Evolutionary conservation across 2,113 vertebrate species (phyloP), one percentile per base, ranked within the genome.

Genomic region (Suricata suricatta): DNA sequence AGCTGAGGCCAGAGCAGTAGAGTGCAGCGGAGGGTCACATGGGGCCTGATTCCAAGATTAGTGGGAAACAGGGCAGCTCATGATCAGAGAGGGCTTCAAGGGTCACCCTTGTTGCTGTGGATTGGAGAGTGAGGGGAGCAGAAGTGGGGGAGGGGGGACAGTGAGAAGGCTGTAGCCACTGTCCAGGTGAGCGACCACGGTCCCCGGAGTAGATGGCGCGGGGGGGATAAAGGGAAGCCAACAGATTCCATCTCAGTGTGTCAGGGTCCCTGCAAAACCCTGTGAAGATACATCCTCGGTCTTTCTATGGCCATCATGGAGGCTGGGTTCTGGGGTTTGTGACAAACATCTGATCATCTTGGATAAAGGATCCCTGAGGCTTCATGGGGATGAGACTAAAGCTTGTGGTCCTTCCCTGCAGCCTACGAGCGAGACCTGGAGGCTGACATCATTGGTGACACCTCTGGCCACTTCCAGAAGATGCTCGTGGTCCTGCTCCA

Each of bases 401-500:
- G 7, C 71, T 25, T 29, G 7, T 54, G 4, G 29, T 94, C 52
- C 19, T 95, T 90, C 66, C 23, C 64, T 86, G 29, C 98, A 99
- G 99, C 99, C 29, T 99, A 99, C 0, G 99, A 98, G 71, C 98
- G 98, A 27, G 99, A 99, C 95, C 98, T 99, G 63, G 99, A 99
- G 97, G 98, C 99, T 47, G 99, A 99, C 25, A 6, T 99, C 0
- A 93, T 99, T 2, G 98, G 97, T 4, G 99, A 99, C 95, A 99
- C 99, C 0, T 99, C 99, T 0, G 99, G 99, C 79, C 99, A 99
- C 97, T 99, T 99, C 98, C 99, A 99, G 98, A 99, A 99, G 99
- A 99, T 99, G 99, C 99, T 99, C 0, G 81, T 99, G 21, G 99
- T 99, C 97, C 98, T 99, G 97, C 99, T 99, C 69, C 99, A 99